phyloP scores from a whole-genome alignment of 2,888 invertebrate genomes.

The Automeris io region DNA sequence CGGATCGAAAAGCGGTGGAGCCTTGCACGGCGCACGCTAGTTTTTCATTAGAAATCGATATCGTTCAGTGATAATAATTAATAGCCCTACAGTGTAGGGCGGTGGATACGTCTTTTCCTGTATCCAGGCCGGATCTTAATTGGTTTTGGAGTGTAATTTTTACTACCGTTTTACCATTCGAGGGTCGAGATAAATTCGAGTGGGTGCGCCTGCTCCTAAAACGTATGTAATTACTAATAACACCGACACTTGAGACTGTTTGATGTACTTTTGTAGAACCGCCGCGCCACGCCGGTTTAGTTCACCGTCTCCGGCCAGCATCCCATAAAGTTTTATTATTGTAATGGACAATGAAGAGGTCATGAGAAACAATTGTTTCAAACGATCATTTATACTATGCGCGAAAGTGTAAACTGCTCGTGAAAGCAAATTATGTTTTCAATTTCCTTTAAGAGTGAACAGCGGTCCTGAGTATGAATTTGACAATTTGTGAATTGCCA shows the following conservation, averaged over 20 bases:
- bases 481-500: constrained; percentile 41
- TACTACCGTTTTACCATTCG: constrained; percentile 69
- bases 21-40: constrained; percentile 49
- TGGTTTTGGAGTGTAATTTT: constrained; percentile 65
- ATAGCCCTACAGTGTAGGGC: constrained; percentile 39
- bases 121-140: constrained; percentile 50
- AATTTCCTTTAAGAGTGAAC: constrained; percentile 37
- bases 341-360: constrained; percentile 33
- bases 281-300: constrained; percentile 30
- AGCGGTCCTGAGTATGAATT: constrained; percentile 30
- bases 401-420: constrained; percentile 51
- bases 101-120: constrained; percentile 35
- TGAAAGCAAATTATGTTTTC: constrained; percentile 53
- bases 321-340: constrained; percentile 48
- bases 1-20: constrained; percentile 23
- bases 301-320: constrained; percentile 28
- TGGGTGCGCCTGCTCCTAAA: constrained; percentile 40
- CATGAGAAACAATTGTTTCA: constrained; percentile 49
- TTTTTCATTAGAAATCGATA: constrained; percentile 65
- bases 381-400: constrained; percentile 42
- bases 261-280: constrained; percentile 48
- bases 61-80: constrained; percentile 62
- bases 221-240: constrained; percentile 42
- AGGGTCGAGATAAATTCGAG: constrained; percentile 65
- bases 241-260: constrained; percentile 52